phyloP scores from a whole-genome alignment of 2,888 invertebrate genomes.

The Standfussiana lucernea region DNA sequence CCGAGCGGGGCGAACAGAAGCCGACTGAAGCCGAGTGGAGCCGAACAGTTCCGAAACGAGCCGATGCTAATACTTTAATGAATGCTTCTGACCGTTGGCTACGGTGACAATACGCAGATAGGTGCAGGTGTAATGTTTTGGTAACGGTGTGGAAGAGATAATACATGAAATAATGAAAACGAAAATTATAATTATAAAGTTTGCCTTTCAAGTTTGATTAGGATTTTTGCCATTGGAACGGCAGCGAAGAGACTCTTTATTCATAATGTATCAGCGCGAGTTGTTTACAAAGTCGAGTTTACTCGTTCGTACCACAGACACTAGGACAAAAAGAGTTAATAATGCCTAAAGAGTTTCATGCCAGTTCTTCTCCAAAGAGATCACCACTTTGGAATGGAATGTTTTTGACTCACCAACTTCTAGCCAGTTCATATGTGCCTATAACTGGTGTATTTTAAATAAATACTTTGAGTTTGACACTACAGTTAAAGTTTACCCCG shows the following conservation, averaged over 20 bases:
- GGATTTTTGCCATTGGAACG: neutral
- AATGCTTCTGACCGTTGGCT: constrained; percentile 34
- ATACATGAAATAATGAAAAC: neutral
- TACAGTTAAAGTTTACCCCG: neutral
- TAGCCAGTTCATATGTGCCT: neutral
- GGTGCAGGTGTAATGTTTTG: neutral
- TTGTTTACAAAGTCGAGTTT: neutral
- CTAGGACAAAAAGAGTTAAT: neutral
- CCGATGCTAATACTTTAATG: constrained; percentile 63
- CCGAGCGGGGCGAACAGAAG: neutral
- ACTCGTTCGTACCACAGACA: neutral
- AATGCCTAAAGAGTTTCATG: neutral
- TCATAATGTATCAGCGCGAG: neutral
- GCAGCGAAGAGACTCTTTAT: neutral
- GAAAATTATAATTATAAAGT: no score
- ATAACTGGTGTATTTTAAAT: neutral
- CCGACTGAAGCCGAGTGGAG: constrained; percentile 6
- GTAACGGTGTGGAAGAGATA: neutral
- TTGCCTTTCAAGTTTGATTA: neutral
- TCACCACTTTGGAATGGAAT: neutral
- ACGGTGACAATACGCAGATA: constrained; percentile 18
- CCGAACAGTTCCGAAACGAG: constrained; percentile 22
- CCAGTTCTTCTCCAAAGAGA: neutral
- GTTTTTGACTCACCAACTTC: neutral
- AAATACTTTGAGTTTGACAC: neutral